Percentiles rank a stretch among this genome's conserved stretches.
Conservation (phyloP, 1,140 invertebrate species). For the Apis mellifera region Amel_HAv3.1 CM009936.2:15432501-15433000, state of each 20-base stretch:
- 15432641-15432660: slow-evolving; percentile 91
- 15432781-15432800: slow-evolving; percentile 98
- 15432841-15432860: slow-evolving; percentile 98
- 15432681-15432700: slow-evolving; percentile 97
- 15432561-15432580: slow-evolving; percentile 86
- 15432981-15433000: slow-evolving; percentile 94
- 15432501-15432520: slow-evolving; percentile 95
- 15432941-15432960: slow-evolving; percentile 94
- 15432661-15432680: slow-evolving; percentile 96
- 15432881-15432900: slow-evolving; percentile 96
- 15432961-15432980: slow-evolving; percentile 96
- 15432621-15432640: slow-evolving; percentile 88
- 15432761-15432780: slow-evolving; percentile 96
- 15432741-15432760: slow-evolving; percentile 97
- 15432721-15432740: slow-evolving; percentile 97
- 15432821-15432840: slow-evolving; percentile 95
- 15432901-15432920: slow-evolving; percentile 99
- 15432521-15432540: slow-evolving; percentile 98
- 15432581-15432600: slow-evolving; percentile 86
- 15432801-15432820: slow-evolving; percentile 98
- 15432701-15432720: slow-evolving; percentile 95
- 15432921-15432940: slow-evolving; percentile 99
- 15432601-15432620: slow-evolving; percentile 91
- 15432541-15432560: slow-evolving; percentile 98
- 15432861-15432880: slow-evolving; percentile 92